Base-by-base conservation (phyloP, 2,888 invertebrate species). In the Ennomos erosarius region DNA sequence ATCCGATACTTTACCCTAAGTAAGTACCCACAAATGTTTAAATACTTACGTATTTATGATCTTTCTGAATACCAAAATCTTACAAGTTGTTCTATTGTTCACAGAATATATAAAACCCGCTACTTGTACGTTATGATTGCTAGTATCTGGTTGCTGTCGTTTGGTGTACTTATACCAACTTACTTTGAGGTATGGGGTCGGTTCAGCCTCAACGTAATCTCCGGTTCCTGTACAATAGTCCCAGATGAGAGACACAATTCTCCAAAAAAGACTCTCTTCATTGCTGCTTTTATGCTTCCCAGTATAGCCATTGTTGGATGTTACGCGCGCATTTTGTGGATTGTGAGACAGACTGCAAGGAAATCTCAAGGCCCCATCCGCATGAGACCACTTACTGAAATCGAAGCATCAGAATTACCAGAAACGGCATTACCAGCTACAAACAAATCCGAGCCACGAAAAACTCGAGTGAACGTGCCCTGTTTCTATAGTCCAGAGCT, bases 271-370 rank as follows among this genome's bases (percentile, higher is more conserved):
- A 94, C 96, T 50, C 93, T 98, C 1, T 98, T 98, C 81, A 92
- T 97, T 2, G 93, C 95, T 46, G 98, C 96, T 16, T 98, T 98
- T 76, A 93, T 96, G 52, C 91, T 98, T 46, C 98, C 98, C 0
- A 97, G 97, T 82, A 81, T 95, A 67, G 95, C 96, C 55, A 98
- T 98, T 74, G 94, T 97, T 37, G 88, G 96, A 60, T 97, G 97
- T 78, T 98, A 98, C 75, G 95, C 97, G 0, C 94, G 96, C 67
- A 98, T 97, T 80, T 96, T 96, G 77, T 95, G 94, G 81, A 96
- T 97, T 53, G 97, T 97, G 0, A 93, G 95, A 26, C 94, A 94
- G 81, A 94, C 96, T 0, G 95, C 96, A 0, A 88, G 93, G 39
- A 94, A 94, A 63, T 94, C 95, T 0, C 87, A 93, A 45, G 85